Evolutionary conservation across 2,113 vertebrate genomes (phyloP), one percentile per base, ranked within the genome.

Genomic region (Semnornis frantzii): DNA sequence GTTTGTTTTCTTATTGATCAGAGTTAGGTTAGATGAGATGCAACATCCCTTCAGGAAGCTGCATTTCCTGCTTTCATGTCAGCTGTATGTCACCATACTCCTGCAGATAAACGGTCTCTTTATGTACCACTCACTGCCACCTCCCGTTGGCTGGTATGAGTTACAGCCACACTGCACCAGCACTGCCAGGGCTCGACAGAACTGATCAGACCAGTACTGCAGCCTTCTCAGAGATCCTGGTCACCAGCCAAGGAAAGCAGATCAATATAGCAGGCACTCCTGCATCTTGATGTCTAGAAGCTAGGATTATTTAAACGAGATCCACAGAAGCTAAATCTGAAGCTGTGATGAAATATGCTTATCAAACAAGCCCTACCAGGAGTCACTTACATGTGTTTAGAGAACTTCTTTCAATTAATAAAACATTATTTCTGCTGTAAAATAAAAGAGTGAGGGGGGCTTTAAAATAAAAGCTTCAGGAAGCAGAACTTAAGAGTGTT

Each of bases 211-310:
- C 16, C 63, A 12, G 15, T 12, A 11, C 12, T 37, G 57, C 54
- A 60, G 62, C 89, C 46, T 24, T 7, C 58, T 28, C 34, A 15
- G 60, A 33, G 11, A 46, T 9, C 42, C 72, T 18, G 62, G 3
- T 9, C 57, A 17, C 0, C 0, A 9, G 23, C 52, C 52, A 46
- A 5, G 15, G 10, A 3, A 39, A 42, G 39, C 15, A 55, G 18
- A 72, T 15, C 62, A 28, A 1, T 24, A 55, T 3, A 5, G 15
- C n/a, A 77, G 48, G n/a, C 17, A n/a, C 59, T 62, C 74, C 81
- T 44, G 39, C 66, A 65, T 19, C 62, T n/a, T 5, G 13, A 18
- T 1, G 9, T 31, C 10, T 3, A 44, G 60, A 65, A 46, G 15
- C 21, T 23, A 19, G 10, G 15, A 54, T n/a, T 86, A 50, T 15